Conservation (phyloP, 2,113 vertebrate species). For the Papio anubis region DNA sequence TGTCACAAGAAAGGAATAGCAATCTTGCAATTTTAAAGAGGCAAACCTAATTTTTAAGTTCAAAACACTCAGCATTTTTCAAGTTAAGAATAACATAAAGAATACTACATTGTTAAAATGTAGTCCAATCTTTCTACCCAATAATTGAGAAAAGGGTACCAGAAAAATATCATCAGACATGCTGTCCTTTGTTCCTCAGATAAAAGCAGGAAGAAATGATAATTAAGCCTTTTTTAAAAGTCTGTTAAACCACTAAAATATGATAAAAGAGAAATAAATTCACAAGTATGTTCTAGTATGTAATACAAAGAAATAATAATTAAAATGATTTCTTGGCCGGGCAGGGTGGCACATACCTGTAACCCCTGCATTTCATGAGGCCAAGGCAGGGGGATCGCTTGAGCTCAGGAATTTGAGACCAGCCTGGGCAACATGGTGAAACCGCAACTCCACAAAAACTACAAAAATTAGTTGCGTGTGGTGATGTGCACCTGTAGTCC, state of each 20-base stretch:
- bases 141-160: background rate
- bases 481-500: too few relatives aligned
- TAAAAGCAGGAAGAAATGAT: background rate
- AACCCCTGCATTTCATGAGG: too few relatives aligned
- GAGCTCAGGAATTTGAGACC: too few relatives aligned
- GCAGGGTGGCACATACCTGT: too few relatives aligned
- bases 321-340: background rate
- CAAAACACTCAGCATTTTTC: background rate
- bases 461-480: too few relatives aligned
- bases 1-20: background rate
- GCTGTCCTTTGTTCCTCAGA: background rate
- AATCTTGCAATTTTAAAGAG: slow-evolving; percentile 11
- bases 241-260: slow-evolving; percentile 34
- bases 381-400: too few relatives aligned
- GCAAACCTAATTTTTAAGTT: slow-evolving; percentile 17
- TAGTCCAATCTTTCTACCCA: slow-evolving; percentile 9
- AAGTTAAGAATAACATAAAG: slow-evolving; percentile 46
- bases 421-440: too few relatives aligned
- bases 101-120: background rate
- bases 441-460: too few relatives aligned
- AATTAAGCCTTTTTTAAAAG: background rate
- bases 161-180: slow-evolving; percentile 42
- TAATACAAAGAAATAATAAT: background rate
- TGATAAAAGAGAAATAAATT: background rate
- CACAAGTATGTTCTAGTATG: background rate